Percentiles rank a stretch among this genome's conserved stretches.
phyloP scores from a whole-genome alignment of 1,140 invertebrate genomes.

The Eumaeus atala region DNA sequence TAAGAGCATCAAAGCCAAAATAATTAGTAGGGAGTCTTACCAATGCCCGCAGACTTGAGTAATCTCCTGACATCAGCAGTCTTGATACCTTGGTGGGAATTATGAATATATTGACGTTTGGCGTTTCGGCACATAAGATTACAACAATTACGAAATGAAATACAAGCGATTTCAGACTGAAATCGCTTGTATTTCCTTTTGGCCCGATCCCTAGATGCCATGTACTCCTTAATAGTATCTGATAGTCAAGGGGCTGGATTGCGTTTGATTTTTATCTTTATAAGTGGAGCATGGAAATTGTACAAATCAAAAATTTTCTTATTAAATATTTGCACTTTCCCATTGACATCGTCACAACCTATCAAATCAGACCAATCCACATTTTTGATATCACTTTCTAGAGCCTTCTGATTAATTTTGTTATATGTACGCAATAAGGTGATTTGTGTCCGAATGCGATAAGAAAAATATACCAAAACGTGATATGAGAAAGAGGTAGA shows the following conservation, averaged over 20 bases:
- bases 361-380: background rate
- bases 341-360: background rate
- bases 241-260: background rate
- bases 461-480: background rate
- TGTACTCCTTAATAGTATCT: background rate
- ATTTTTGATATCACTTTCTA: background rate
- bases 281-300: background rate
- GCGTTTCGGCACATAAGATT: background rate
- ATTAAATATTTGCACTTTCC: background rate
- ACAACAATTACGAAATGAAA: background rate
- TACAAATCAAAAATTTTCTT: background rate
- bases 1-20: background rate
- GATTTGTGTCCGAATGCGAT: background rate
- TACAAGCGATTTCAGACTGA: background rate
- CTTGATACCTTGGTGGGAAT: background rate
- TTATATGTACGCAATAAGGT: background rate
- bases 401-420: background rate
- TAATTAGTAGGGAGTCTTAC: conserved; percentile 5
- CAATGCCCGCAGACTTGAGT: background rate
- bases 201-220: background rate
- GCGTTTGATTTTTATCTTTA: background rate
- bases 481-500: background rate
- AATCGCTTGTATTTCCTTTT: background rate
- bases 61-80: background rate
- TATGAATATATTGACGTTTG: background rate